These are phyloP conservation scores for Andrena cerasifolii DNA, from an alignment of 1,140 invertebrate genomes.

Conservation along the genomic window DNA sequence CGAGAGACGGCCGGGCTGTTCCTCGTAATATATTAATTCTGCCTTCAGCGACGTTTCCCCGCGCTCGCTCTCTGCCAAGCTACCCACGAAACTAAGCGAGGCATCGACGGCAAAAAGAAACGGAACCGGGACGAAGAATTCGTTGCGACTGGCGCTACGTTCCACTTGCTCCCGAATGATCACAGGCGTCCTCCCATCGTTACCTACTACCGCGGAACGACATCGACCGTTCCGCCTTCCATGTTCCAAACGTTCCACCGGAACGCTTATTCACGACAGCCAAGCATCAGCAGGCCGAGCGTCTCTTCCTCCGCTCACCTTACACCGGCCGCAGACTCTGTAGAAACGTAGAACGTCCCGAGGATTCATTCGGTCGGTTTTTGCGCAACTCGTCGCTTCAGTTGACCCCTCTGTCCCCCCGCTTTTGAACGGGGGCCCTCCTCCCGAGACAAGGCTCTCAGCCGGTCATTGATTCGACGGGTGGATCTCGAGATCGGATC, in stretches of 20 bases:
- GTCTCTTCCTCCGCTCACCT: too few species aligned
- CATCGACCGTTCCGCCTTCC: constrained; percentile 18
- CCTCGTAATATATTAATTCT: constrained; percentile 25
- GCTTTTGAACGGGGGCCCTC: constrained; percentile 19
- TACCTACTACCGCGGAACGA: background rate
- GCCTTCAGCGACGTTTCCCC: background rate
- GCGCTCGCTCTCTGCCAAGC: too few species aligned
- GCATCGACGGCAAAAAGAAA: too few species aligned
- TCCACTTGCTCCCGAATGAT: too few species aligned
- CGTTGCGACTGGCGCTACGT: too few species aligned
- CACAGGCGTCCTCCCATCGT: background rate
- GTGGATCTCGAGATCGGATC: constrained; percentile 50
- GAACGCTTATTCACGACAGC: constrained; percentile 48
- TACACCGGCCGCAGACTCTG: too few species aligned
- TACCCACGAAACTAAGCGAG: too few species aligned
- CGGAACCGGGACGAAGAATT: too few species aligned
- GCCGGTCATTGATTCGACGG: constrained; percentile 54
- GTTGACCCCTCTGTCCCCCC: constrained; percentile 46
- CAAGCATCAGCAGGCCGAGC: too few species aligned
- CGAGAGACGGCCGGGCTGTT: constrained; percentile 47
- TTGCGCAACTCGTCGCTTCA: constrained; percentile 53
- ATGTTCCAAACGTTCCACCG: constrained; percentile 14
- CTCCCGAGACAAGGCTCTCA: constrained; percentile 45
- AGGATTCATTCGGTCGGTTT: constrained; percentile 53
- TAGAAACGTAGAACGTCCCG: constrained; percentile 32